phyloP scores from a whole-genome alignment of 2,888 invertebrate genomes.

The Scelioninae gen. 2 region DNA sequence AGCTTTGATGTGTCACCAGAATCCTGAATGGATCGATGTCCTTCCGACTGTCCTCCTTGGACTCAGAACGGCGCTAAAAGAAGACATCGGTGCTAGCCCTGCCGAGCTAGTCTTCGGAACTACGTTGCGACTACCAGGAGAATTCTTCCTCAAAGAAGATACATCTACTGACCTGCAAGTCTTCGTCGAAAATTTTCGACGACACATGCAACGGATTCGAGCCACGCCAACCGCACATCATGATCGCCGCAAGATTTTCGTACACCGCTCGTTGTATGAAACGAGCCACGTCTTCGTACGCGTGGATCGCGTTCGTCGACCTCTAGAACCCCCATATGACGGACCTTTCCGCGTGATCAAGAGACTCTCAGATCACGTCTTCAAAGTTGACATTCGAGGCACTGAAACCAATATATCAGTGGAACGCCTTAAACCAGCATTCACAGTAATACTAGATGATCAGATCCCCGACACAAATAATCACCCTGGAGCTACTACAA shows the following conservation, averaged over 20 bases:
- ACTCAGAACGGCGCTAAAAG: conserved; percentile 32
- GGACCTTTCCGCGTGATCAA: neutral
- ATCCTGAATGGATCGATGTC: conserved; percentile 46
- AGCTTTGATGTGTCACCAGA: conserved; percentile 56
- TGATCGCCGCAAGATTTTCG: neutral
- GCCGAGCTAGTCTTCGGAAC: conserved; percentile 61
- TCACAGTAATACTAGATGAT: too few species aligned
- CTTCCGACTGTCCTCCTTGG: conserved; percentile 61
- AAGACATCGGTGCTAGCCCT: conserved; percentile 48
- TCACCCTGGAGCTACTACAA: too few species aligned
- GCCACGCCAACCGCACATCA: conserved; percentile 34
- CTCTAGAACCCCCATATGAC: neutral
- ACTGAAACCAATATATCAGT: too few species aligned
- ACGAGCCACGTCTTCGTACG: conserved; percentile 3
- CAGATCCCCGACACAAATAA: too few species aligned
- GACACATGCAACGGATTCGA: conserved; percentile 16
- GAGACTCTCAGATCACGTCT: too few species aligned
- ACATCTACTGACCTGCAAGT: conserved; percentile 15
- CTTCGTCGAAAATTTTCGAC: conserved; percentile 40
- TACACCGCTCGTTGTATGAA: neutral
- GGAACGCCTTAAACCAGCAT: too few species aligned
- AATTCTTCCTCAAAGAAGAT: conserved; percentile 53
- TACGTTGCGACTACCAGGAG: conserved; percentile 57
- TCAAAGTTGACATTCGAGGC: too few species aligned
- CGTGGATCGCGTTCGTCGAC: neutral